phyloP scores from a whole-genome alignment of 2,797 vertebrate genomes.

The Chloroceryle amazona region DNA sequence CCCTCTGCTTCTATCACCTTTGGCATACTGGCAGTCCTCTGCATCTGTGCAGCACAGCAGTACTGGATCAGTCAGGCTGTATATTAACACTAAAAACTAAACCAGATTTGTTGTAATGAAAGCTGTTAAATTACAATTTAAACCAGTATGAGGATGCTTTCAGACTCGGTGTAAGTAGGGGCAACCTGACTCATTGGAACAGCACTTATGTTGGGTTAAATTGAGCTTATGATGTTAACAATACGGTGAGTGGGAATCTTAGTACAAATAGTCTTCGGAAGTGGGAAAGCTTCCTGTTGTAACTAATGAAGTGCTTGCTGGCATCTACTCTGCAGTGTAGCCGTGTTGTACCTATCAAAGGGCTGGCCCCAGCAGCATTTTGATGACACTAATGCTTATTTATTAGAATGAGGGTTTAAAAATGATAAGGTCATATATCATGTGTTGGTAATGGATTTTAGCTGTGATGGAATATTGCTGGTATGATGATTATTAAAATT shows the following conservation, averaged over 20 bases:
- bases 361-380: neutral
- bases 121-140: neutral
- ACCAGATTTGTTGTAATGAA: neutral
- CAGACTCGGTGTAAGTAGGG: neutral
- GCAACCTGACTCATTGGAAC: neutral
- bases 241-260: neutral
- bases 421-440: rapidly evolving
- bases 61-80: neutral
- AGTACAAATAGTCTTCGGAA: neutral
- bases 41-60: neutral
- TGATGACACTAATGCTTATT: neutral
- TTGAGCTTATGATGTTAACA: neutral
- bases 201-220: neutral
- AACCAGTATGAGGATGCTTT: neutral
- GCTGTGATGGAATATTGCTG: neutral
- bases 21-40: neutral
- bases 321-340: neutral
- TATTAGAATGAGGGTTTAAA: neutral
- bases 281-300: neutral
- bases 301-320: neutral
- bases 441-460: neutral
- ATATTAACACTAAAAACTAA: neutral
- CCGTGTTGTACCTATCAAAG: neutral
- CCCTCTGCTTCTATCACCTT: neutral
- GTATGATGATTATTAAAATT: neutral